Percentiles rank a stretch among this genome's conserved stretches.
Conservation (phyloP, 1,140 invertebrate species). For the Megalopta genalis region DNA sequence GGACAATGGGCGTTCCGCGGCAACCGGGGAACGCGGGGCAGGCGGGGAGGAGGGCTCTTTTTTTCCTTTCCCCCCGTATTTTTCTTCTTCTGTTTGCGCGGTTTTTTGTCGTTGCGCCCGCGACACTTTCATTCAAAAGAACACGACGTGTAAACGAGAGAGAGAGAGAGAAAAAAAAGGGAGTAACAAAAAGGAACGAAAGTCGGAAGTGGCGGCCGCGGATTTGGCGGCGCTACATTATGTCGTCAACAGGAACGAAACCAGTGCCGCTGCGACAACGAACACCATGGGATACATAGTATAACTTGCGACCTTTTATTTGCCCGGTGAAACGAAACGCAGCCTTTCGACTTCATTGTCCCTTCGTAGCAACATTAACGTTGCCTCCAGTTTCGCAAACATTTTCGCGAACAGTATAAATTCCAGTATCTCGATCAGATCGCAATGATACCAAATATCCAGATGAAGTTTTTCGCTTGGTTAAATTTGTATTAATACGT, state of each 20-base stretch:
- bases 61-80: neutral
- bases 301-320: neutral
- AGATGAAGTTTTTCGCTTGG: too few species aligned
- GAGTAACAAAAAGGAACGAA: neutral
- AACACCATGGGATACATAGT: neutral
- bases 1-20: conserved; percentile 10
- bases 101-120: conserved; percentile 1
- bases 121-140: conserved; percentile 18
- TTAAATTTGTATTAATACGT: too few species aligned
- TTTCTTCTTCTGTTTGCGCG: conserved; percentile 4
- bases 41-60: neutral
- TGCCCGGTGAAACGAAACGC: neutral
- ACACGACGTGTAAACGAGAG: neutral
- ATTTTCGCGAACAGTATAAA: too few species aligned
- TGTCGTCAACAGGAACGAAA: neutral
- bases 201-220: neutral
- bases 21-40: too few species aligned
- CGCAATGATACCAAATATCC: too few species aligned
- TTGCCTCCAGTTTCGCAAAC: too few species aligned
- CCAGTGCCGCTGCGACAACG: too few species aligned
- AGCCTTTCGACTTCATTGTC: neutral
- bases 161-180: neutral
- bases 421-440: too few species aligned
- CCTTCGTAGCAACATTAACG: too few species aligned
- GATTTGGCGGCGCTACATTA: neutral